Percentiles rank a stretch among this genome's conserved stretches.
Conservation (phyloP, 1,140 invertebrate species). For the Sarcophaga bullata region DNA sequence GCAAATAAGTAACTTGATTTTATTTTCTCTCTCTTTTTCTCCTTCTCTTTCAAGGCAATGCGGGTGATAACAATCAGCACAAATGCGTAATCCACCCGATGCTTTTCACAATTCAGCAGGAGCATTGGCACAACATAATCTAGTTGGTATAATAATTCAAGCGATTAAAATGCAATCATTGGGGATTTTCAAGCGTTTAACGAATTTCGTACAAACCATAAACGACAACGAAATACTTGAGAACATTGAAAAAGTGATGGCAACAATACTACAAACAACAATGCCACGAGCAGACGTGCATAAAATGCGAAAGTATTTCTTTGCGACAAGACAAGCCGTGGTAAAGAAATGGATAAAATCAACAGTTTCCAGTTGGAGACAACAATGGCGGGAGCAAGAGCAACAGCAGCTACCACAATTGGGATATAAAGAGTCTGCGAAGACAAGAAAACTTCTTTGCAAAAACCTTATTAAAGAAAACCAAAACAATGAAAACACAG, state of each 20-base stretch:
- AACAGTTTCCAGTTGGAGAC: conserved; percentile 17
- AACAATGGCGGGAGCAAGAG: not conserved
- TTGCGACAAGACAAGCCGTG: not conserved
- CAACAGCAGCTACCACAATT: too few species aligned
- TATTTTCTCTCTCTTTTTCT: too few species aligned
- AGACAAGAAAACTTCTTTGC: not conserved
- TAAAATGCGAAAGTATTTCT: conserved; percentile 10
- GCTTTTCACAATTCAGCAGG: conserved; percentile 65
- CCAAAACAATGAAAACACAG: too few species aligned
- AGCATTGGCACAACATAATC: conserved; percentile 63
- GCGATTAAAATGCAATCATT: conserved; percentile 66
- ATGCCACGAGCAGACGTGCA: conserved; percentile 14
- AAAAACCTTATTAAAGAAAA: conserved; percentile 8
- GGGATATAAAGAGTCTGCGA: too few species aligned
- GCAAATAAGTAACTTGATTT: too few species aligned
- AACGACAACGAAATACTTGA: conserved; percentile 11
- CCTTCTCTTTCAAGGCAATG: not conserved
- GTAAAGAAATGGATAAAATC: not conserved
- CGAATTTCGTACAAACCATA: conserved; percentile 49
- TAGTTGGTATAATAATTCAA: conserved; percentile 64
- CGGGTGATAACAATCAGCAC: conserved; percentile 64
- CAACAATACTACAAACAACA: conserved; percentile 17
- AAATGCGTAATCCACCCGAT: conserved; percentile 65
- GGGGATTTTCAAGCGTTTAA: conserved; percentile 66
- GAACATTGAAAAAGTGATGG: not conserved